Conservation (phyloP, 2,888 invertebrate genomes). For the Lagria hirta region DNA sequence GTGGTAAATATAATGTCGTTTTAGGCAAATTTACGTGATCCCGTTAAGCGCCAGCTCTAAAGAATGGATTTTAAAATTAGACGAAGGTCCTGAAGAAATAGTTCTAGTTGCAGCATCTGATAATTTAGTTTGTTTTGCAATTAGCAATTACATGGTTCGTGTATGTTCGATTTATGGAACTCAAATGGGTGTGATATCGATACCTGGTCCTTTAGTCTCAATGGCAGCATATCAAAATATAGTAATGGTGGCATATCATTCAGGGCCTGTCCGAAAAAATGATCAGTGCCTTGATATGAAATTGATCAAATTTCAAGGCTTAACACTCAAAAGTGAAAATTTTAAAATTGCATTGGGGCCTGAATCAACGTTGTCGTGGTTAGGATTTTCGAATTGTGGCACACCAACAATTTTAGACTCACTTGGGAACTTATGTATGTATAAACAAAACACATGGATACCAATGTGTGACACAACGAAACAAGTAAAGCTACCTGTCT, state of each 20-base stretch:
- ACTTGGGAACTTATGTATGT: conserved; percentile 72
- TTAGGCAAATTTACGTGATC: conserved; percentile 73
- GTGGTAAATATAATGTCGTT: conserved; percentile 23
- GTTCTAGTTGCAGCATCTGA: conserved; percentile 67
- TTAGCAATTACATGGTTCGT: conserved; percentile 73
- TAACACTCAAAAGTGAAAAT: conserved; percentile 45
- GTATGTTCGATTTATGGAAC: conserved; percentile 84
- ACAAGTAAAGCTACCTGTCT: conserved; percentile 61
- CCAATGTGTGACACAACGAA: conserved; percentile 75
- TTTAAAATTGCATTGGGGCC: conserved; percentile 68
- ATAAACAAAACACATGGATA: conserved; percentile 75
- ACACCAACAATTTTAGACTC: conserved; percentile 78
- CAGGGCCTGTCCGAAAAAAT: conserved; percentile 55
- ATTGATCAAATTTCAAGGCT: conserved; percentile 57
- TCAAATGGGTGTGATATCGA: conserved; percentile 74
- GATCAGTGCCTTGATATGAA: conserved; percentile 61
- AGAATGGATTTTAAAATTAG: conserved; percentile 82
- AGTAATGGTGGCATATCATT: conserved; percentile 69
- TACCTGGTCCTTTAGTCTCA: conserved; percentile 74
- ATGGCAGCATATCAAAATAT: conserved; percentile 64
- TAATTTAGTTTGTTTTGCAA: conserved; percentile 78
- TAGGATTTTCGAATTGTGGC: conserved; percentile 80
- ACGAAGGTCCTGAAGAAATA: conserved; percentile 68
- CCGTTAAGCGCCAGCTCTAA: conserved; percentile 74
- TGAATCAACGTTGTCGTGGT: conserved; percentile 69